A percentile compares a stretch with the other conserved stretches of the same genome.
phyloP scores from a whole-genome alignment of 1,140 invertebrate species.

The Drosophila kepulauana region DNA sequence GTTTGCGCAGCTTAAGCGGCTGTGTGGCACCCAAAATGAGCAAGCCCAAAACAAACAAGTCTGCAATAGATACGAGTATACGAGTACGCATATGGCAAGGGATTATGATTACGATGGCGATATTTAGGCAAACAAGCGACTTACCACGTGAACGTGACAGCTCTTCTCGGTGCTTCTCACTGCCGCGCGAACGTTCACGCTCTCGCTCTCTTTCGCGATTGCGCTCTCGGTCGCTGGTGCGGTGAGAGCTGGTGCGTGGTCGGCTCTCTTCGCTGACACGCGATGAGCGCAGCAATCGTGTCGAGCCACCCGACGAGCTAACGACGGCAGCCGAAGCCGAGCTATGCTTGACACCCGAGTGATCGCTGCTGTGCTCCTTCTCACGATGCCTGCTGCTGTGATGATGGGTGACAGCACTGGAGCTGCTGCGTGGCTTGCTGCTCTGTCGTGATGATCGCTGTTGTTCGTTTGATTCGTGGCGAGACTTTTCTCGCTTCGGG shows the following conservation, averaged over 20 bases:
- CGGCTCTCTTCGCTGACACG: slow-evolving; percentile 61
- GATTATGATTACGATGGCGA: slow-evolving; percentile 5
- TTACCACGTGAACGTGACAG: slow-evolving; percentile 71
- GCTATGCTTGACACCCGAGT: slow-evolving; percentile 38
- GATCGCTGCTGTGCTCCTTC: slow-evolving; percentile 44
- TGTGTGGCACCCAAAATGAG: slow-evolving; percentile 82
- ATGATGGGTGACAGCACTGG: slow-evolving; percentile 27
- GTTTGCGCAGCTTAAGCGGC: slow-evolving; percentile 70
- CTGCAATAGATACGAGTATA: slow-evolving; percentile 58
- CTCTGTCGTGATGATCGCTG: slow-evolving; percentile 38
- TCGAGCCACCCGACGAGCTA: slow-evolving; percentile 20
- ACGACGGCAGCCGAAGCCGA: slow-evolving; percentile 15
- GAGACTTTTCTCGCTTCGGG: slow-evolving; percentile 64
- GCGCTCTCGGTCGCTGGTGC: slow-evolving; percentile 51
- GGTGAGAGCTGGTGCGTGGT: slow-evolving; percentile 52
- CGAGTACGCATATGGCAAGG: slow-evolving; percentile 9
- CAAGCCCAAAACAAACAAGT: slow-evolving; percentile 77
- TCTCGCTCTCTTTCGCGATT: slow-evolving; percentile 30
- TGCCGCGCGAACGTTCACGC: slow-evolving; percentile 55
- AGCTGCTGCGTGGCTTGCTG: slow-evolving; percentile 45
- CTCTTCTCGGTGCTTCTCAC: slow-evolving; percentile 69
- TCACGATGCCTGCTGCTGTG: slow-evolving; percentile 61
- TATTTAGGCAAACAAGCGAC: slow-evolving; percentile 6
- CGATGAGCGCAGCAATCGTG: slow-evolving; percentile 64
- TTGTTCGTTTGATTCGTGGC: slow-evolving; percentile 45